Base-by-base conservation (phyloP, 2,888 invertebrate genomes). In the Lasioglossum oenotherae region DNA sequence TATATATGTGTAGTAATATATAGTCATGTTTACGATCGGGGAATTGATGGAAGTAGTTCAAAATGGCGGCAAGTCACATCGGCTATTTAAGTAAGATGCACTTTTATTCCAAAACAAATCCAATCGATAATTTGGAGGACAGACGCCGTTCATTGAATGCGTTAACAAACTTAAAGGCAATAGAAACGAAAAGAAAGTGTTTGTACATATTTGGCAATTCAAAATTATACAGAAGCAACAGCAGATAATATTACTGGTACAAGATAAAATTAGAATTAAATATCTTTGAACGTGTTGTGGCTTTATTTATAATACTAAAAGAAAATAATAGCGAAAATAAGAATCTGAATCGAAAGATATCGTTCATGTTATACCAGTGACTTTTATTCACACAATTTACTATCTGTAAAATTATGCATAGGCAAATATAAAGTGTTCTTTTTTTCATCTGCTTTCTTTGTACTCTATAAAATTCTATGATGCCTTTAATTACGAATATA, bases 1-100 rank as follows among this genome's bases (percentile, higher is more conserved):
- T 38, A 71, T 71, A 71, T 38, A 67, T 41, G 41, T 41, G 41
- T 71, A 53, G 49, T 53, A 53, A 78, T 38, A 81, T 75, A 72
- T 35, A 69, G 69, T 69, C 69, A 69, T 38, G 73, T 87, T 74
- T 81, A 60, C 74, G n/a, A 91, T 91, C 93, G 94, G 94, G 95
- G 94, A 94, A 92, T 94, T 94, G 94, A 94, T 95, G 95, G 95
- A 94, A 94, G 94, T 94, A 92, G 93, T 95, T 94, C 95, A 95
- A 95, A 95, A 95, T 95, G 95, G 95, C 95, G 95, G 95, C 93
- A 94, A 94, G 92, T 94, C 92, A 90, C 90, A 92, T 92, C 87
- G 85, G 84, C 81, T 84, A 84, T 88, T 90, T 85, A 88, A 88
- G 85, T 85, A 87, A 86, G 86, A 91, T 88, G 72, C 90, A 91